Evolutionary conservation across 2,888 invertebrate genomes (phyloP), one percentile per base, ranked within the genome.

Genomic region (Drosophila ustulata): DNA sequence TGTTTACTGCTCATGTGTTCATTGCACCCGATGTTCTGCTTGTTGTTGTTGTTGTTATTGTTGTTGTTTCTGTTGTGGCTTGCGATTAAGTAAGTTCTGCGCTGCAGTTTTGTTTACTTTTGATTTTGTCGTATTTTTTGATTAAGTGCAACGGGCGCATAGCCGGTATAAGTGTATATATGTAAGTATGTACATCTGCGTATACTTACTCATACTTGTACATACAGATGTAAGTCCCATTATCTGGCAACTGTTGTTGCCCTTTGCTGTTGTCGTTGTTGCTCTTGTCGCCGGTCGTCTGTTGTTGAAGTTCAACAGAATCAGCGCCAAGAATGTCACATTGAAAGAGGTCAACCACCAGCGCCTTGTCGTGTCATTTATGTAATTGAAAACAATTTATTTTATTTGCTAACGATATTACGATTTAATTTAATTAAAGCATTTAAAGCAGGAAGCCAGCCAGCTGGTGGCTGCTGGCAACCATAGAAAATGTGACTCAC

Each of bases 341-440:
- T 89, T 89, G 90, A 89, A 89, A 90, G 90, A 89, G 89, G 90
- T 90, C 90, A 88, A 87, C 84, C 77, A 83, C 47, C 65, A 80
- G 83, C 69, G 82, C 88, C 83, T 88, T 88, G 88, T 81, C 75
- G 49, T 86, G 83, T 86, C 89, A 70, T 71, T 75, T 50, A 77
- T 78, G 72, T 80, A 88, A 88, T 83, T 86, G 78, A 86, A 78
- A 62, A 73, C 89, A 87, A 89, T 84, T 84, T 89, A 84, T 87
- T 81, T 84, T 70, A 84, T 89, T 88, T 87, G 89, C 82, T 84
- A 89, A 84, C 88, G 79, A 85, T 88, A 74, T 84, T 75, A 77
- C 77, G 69, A 75, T 75, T 81, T 89, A 66, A 80, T 78, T 89
- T 67, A 89, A 87, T 89, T 78, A 84, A 75, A 66, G 28, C 49